Evolutionary conservation across 2,888 invertebrate genomes (phyloP).

Genomic region (Nasonovia ribisnigri): DNA sequence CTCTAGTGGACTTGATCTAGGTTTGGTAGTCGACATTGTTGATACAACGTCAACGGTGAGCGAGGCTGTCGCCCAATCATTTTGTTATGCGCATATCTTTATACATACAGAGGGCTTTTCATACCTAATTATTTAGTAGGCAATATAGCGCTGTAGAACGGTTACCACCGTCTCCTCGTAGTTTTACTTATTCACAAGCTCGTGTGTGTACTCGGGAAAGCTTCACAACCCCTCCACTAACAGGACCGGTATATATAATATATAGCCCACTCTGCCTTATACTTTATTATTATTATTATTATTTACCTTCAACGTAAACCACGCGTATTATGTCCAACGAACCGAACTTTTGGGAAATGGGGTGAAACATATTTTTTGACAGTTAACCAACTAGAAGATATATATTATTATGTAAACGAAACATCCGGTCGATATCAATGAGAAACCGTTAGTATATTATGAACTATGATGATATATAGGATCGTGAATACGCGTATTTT

Average conservation of each 20-base stretch:
- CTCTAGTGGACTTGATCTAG: background rate
- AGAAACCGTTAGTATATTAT: background rate
- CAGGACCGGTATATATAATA: no score
- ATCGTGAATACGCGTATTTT: background rate
- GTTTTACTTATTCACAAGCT: conserved; percentile 29
- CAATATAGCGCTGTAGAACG: background rate
- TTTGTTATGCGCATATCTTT: background rate
- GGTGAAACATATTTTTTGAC: background rate
- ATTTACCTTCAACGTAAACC: background rate
- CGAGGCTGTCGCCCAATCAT: background rate
- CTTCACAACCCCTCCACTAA: background rate
- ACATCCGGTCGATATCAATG: background rate
- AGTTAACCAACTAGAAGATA: background rate
- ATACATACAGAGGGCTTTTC: background rate
- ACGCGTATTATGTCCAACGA: background rate
- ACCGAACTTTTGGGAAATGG: background rate
- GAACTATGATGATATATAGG: background rate
- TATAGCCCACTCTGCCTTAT: no score
- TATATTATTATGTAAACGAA: background rate
- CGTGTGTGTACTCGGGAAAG: background rate
- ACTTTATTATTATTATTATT: conserved; percentile 7
- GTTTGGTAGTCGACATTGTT: background rate
- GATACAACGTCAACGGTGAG: background rate
- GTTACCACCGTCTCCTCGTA: background rate
- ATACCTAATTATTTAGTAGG: conserved; percentile 41